Percentiles rank a stretch among this genome's conserved stretches.
Evolutionary conservation across 2,797 vertebrate genomes (phyloP).

Genomic region (Lophius americanus): DNA sequence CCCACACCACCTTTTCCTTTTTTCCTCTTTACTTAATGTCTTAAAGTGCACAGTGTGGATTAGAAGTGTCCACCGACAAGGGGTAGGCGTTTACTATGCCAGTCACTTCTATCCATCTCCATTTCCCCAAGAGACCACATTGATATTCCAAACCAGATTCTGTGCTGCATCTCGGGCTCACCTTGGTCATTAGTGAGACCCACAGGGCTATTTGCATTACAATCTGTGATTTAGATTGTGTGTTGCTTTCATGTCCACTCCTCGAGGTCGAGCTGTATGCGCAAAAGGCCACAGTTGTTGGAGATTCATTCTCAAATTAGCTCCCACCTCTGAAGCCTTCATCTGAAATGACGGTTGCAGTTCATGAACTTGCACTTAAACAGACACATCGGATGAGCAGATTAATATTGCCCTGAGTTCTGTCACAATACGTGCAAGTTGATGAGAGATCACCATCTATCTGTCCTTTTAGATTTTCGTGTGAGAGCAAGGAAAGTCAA

Average conservation of each 20-base stretch:
- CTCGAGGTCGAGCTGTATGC: conserved; percentile 58
- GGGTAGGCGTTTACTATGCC: conserved; percentile 68
- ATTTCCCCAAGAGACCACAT: conserved; percentile 75
- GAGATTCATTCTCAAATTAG: conserved; percentile 61
- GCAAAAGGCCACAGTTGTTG: conserved; percentile 60
- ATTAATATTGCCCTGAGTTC: conserved; percentile 34
- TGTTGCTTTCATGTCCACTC: conserved; percentile 71
- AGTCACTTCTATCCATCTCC: conserved; percentile 71
- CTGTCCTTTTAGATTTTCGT: conserved; percentile 50
- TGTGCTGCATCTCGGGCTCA: conserved; percentile 73
- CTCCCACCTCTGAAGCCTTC: conserved; percentile 43
- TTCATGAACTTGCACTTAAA: conserved; percentile 43
- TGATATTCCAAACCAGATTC: conserved; percentile 77
- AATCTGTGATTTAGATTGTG: conserved; percentile 78
- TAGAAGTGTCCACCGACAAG: conserved; percentile 60
- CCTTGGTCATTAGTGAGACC: conserved; percentile 79
- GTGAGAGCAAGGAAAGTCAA: conserved; percentile 36
- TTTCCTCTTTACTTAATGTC: conserved; percentile 45
- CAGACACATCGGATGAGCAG: conserved; percentile 48
- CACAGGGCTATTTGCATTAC: conserved; percentile 77
- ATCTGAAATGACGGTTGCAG: conserved; percentile 47
- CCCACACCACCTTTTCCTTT: conserved; percentile 38
- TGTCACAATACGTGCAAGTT: conserved; percentile 32
- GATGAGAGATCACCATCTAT: conserved; percentile 35
- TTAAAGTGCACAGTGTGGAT: conserved; percentile 35